Base-by-base conservation (phyloP, 2,888 invertebrate genomes). In the Drosophila affinis region DNA sequence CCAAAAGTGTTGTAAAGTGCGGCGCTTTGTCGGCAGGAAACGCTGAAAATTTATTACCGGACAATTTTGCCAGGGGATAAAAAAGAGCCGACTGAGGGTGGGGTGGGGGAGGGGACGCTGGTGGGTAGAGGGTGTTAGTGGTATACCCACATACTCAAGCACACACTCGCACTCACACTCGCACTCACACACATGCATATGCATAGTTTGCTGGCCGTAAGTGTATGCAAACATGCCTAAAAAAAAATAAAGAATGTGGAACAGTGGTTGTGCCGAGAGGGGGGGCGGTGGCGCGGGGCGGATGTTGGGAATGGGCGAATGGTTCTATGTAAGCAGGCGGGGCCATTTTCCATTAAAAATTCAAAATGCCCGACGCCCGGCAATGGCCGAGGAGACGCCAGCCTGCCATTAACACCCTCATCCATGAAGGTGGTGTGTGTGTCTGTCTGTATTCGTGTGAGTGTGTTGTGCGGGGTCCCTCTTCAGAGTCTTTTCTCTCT, bases 11-110 rank as follows among this genome's bases (percentile, higher is more conserved):
- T 90, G 90, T 84, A 87, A 88, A 89, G 81, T 86, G 87, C 89
- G 89, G 88, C 87, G 89, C 86, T 90, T 90, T 89, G 89, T 87
- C 79, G 88, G 78, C 90, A 88, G 82, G 83, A 79, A 86, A 79
- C 82, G 89, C 79, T 78, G 82, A 81, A 89, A 90, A 90, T 90
- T 90, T 91, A 90, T 91, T 90, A 87, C 87, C 90, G 87, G 84
- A 87, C 88, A 85, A 88, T 87, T 89, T 87, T 85, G 72, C 77
- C 76, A 74, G 62, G 75, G 75, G 79, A 76, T 71, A 72, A 75
- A 81, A 78, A 76, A 74, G 57, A 65, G 67, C 76, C 63, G 67
- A 49, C 57, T 27, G 49, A n/a, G 29, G 46, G 29, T 46, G 44
- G 54, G 51, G 29, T 52, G 56, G 60, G 48, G 60, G 14, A 39